Evolutionary conservation across 2,113 vertebrate species (phyloP), one percentile per base, ranked within the genome.

Genomic region (Ochotona curzoniae): DNA sequence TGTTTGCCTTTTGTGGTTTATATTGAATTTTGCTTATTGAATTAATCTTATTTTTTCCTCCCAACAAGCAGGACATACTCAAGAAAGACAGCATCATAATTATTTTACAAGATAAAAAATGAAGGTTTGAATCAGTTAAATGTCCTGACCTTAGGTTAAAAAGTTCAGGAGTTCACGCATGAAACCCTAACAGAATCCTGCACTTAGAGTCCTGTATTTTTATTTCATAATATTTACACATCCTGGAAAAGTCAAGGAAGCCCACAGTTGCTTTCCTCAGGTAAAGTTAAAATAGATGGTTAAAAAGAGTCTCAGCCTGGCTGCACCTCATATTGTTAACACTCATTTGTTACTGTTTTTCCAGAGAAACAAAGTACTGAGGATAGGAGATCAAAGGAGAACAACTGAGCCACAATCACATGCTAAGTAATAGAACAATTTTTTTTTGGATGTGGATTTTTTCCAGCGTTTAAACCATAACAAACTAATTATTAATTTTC

Each of bases 381-480:
- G 83, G 3, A 26, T 82, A 83, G 14, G 30, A 91, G 88, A 96
- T 95, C 91, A 92, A 90, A 95, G 87, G 64, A 82, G 67, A 89
- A 57, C 73, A 87, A 79, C 2, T 93, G 81, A 93, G 95, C 89
- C 94, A 93, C 82, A 84, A 82, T 88, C 95, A 90, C 88, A 51
- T 44, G 82, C 80, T 38, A 7, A 83, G 32, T 38, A 92, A 63
- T 61, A 87, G 80, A 92, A 82, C 81, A 82, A 51, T 66, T 51
- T 73, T 57, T 57, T 32, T 73, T 74, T 79, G 47, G 54, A 67
- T 76, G 47, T 20, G 47, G 82, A 30, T 90, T 84, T 78, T 47
- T 93, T 44, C 38, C 85, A 61, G 25, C 49, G 73, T 82, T 66
- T 83, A 92, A 96, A 93, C 47, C 82, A 88, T 74, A 92, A 74